Conservation (phyloP, 2,888 invertebrate species). For the Folsomia manolachei region DNA sequence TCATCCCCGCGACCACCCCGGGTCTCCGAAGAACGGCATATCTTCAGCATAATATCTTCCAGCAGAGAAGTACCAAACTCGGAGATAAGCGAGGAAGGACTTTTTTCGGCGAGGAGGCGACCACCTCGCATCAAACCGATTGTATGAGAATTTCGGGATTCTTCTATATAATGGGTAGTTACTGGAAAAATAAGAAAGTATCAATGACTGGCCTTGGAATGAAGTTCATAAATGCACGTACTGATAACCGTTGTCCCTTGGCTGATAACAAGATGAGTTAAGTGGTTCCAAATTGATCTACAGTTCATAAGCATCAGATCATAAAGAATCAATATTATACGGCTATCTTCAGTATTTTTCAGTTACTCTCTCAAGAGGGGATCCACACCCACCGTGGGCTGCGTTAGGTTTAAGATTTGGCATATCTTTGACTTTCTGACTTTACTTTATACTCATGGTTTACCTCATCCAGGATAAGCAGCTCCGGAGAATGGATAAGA, state of each 20-base stretch:
- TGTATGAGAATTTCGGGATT: constrained; percentile 27
- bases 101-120: constrained; percentile 82
- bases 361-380: constrained; percentile 81
- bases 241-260: constrained; percentile 89
- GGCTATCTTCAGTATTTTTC: constrained; percentile 59
- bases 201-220: background rate
- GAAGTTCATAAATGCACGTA: no score
- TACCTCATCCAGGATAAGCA: constrained; percentile 76
- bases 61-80: constrained; percentile 76
- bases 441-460: background rate
- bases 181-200: no score
- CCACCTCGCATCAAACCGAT: constrained; percentile 93
- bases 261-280: constrained; percentile 83
- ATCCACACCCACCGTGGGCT: constrained; percentile 90
- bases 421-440: background rate
- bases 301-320: no score
- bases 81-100: constrained; percentile 71
- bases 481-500: constrained; percentile 55
- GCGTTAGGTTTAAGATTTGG: constrained; percentile 54
- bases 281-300: constrained; percentile 93
- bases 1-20: constrained; percentile 22
- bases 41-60: constrained; percentile 87
- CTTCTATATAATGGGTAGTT: constrained; percentile 29
- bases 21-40: no score
- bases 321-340: no score